Conservation (phyloP, 1,140 invertebrate species). For the Drusus annulatus region DNA sequence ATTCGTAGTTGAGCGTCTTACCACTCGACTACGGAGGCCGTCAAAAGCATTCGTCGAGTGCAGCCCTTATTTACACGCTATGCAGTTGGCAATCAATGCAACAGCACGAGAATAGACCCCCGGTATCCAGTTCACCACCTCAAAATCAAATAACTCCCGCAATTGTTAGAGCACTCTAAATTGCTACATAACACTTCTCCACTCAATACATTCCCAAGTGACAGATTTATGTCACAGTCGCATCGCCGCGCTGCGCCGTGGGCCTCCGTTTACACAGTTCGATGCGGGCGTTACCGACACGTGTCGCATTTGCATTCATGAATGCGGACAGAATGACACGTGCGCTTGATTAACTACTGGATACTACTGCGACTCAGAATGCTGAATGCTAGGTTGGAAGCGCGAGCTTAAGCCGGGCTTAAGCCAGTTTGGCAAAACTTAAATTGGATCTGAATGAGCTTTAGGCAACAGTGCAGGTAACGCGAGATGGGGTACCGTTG, state of each 20-base stretch:
- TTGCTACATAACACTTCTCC: too few species aligned
- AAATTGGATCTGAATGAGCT: too few species aligned
- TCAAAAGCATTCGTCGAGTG: too few species aligned
- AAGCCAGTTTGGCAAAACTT: too few species aligned
- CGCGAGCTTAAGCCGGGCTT: not conserved
- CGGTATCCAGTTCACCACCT: too few species aligned
- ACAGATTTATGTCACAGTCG: slow-evolving; percentile 34
- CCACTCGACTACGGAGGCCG: too few species aligned
- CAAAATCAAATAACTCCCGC: not conserved
- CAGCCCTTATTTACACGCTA: too few species aligned
- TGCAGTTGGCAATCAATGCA: too few species aligned
- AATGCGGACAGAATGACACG: slow-evolving; percentile 24
- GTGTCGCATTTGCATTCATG: slow-evolving; percentile 42
- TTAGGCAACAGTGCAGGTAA: too few species aligned
- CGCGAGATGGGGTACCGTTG: too few species aligned
- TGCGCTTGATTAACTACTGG: slow-evolving; percentile 24
- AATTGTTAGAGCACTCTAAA: not conserved
- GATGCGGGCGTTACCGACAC: slow-evolving; percentile 28
- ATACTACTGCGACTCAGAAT: not conserved
- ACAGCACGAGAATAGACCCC: too few species aligned
- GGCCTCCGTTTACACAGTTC: not conserved
- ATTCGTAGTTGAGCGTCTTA: too few species aligned
- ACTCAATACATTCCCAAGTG: not conserved
- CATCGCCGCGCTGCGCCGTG: not conserved
- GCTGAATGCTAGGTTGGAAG: not conserved